Evolutionary conservation across 2,797 vertebrate genomes (phyloP).

Genomic region (Crenichthys baileyi): DNA sequence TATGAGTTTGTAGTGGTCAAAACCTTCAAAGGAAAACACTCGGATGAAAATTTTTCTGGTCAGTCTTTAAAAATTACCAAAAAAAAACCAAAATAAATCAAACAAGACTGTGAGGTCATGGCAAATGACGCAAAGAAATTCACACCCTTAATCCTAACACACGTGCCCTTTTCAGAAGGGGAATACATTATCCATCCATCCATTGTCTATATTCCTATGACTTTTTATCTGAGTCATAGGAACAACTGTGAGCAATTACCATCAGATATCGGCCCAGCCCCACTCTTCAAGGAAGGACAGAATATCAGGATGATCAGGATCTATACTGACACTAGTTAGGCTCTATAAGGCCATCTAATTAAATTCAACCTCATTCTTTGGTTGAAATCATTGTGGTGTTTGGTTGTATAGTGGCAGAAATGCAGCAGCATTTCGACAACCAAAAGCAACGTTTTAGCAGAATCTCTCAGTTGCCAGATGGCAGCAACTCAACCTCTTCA

Average conservation of each 20-base stretch:
- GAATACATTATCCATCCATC: not conserved
- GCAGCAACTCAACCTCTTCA: constrained; percentile 49
- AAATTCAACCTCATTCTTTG: constrained; percentile 1
- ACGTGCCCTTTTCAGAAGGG: too few species aligned
- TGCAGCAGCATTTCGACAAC: not conserved
- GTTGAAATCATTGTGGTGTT: not conserved
- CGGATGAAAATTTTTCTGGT: too few species aligned
- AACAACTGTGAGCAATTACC: not conserved
- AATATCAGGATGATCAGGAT: not conserved
- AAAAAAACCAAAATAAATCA: too few species aligned
- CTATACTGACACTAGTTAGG: not conserved
- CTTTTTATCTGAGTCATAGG: not conserved
- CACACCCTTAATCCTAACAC: too few species aligned
- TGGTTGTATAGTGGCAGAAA: not conserved
- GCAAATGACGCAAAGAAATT: too few species aligned
- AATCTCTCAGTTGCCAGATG: constrained; percentile 50
- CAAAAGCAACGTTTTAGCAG: constrained; percentile 23
- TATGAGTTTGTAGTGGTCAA: too few species aligned
- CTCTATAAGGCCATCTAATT: not conserved
- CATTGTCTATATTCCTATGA: not conserved
- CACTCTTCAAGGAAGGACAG: not conserved
- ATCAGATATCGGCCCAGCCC: not conserved
- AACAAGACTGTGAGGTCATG: too few species aligned
- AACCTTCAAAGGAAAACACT: too few species aligned
- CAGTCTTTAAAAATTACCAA: too few species aligned